These are phyloP conservation scores for Butorides virescens DNA, from an alignment of 2,113 vertebrate genomes.

Conservation along the genomic window DNA sequence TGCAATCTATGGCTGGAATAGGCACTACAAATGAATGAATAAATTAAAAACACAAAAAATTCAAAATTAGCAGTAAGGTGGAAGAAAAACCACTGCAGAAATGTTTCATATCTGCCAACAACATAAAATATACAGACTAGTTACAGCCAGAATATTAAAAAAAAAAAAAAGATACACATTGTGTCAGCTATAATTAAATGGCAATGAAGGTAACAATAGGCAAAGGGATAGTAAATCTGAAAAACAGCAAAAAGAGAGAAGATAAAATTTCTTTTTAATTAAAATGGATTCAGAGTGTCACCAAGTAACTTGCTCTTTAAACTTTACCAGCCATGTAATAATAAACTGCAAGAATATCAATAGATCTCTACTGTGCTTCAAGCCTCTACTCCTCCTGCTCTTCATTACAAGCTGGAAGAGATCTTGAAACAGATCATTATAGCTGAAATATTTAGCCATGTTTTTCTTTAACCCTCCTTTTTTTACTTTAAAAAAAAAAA, in stretches of 20 bases:
- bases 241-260: not conserved
- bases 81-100: not conserved
- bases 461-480: not conserved
- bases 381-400: not conserved
- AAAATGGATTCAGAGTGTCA: conserved; percentile 48
- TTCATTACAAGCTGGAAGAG: conserved; percentile 8
- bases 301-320: conserved; percentile 54
- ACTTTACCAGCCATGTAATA: conserved; percentile 52
- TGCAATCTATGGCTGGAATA: not conserved
- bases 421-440: conserved; percentile 50
- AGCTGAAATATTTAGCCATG: conserved; percentile 16
- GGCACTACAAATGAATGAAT: not conserved
- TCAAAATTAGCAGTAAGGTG: not conserved
- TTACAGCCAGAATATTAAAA: not conserved
- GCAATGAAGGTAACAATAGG: not conserved
- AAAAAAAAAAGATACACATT: not conserved
- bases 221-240: not conserved
- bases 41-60: not conserved
- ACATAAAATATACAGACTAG: not conserved
- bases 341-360: conserved; percentile 25
- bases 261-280: conserved; percentile 65
- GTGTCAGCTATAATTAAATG: not conserved
- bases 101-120: not conserved
- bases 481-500: not conserved
- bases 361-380: not conserved